Conservation (phyloP, 2,888 invertebrate species). For the Agrochola litura region DNA sequence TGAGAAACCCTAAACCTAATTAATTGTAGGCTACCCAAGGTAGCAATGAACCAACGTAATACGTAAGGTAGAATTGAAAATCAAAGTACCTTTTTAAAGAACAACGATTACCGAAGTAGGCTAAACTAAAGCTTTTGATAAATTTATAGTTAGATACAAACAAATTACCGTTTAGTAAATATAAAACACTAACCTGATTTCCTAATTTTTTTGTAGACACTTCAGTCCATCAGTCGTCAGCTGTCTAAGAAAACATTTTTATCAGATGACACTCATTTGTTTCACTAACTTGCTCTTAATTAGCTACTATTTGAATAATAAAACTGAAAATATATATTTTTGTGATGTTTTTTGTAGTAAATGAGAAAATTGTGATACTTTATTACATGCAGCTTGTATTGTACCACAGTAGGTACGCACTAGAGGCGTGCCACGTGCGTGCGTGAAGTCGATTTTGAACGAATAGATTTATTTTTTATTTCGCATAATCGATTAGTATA, state of each 20-base stretch:
- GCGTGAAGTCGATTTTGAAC: conserved; percentile 1
- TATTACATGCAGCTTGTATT: conserved; percentile 6
- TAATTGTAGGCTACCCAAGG: conserved; percentile 5
- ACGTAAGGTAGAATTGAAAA: not conserved
- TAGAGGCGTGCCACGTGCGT: conserved; percentile 28
- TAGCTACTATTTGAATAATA: conserved; percentile 1
- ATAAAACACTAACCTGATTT: conserved; percentile 75
- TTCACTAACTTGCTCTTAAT: conserved; percentile 15
- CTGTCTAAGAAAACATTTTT: conserved; percentile 55
- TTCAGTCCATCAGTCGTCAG: conserved; percentile 62
- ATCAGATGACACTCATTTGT: conserved; percentile 42
- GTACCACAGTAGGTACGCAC: conserved; percentile 51
- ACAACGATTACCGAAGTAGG: not conserved
- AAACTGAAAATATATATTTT: conserved; percentile 23
- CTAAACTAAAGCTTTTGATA: conserved; percentile 10
- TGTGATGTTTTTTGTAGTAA: conserved; percentile 41
- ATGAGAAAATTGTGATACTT: conserved; percentile 18
- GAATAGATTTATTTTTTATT: not conserved
- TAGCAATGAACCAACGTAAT: conserved; percentile 13
- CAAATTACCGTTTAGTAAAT: conserved; percentile 39
- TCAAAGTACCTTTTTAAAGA: not conserved
- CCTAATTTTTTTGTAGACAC: conserved; percentile 64
- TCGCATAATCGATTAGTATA: not conserved
- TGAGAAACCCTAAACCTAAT: conserved; percentile 26
- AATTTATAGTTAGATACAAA: not conserved